phyloP scores from a whole-genome alignment of 1,140 invertebrate species.

The Calliphora vicina region DNA sequence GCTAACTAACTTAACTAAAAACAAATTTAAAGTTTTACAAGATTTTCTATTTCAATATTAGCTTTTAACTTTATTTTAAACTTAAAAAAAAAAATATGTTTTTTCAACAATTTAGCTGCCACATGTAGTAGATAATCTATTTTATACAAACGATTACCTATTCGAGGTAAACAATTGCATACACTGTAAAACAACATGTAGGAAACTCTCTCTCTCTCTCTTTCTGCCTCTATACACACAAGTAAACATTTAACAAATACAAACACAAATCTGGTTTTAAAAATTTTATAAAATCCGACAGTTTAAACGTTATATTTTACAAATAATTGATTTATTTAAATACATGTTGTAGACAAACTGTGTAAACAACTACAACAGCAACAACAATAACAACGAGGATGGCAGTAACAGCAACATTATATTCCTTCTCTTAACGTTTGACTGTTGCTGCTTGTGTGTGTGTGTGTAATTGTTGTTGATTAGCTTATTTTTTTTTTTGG shows the following conservation, averaged over 20 bases:
- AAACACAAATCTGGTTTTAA: background rate
- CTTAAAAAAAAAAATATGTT: background rate
- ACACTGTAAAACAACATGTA: no score
- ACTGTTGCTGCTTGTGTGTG: no score
- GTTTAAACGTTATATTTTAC: background rate
- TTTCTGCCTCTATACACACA: background rate
- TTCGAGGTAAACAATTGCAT: no score
- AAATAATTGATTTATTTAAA: conserved; percentile 3
- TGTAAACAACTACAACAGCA: background rate
- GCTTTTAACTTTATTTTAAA: no score
- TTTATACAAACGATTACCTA: background rate
- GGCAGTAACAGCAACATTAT: background rate
- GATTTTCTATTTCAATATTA: no score
- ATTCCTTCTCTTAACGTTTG: background rate
- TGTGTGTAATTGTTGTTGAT: background rate
- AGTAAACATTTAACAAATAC: background rate
- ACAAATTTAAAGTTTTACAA: no score
- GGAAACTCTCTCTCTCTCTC: background rate
- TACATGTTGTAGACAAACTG: background rate
- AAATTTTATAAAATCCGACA: conserved; percentile 1
- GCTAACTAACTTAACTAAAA: no score
- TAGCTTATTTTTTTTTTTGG: background rate
- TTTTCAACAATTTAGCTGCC: background rate
- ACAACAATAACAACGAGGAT: background rate
- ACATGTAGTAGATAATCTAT: background rate